Evolutionary conservation across 2,888 invertebrate species (phyloP).

Genomic region (Drosophila rubida): DNA sequence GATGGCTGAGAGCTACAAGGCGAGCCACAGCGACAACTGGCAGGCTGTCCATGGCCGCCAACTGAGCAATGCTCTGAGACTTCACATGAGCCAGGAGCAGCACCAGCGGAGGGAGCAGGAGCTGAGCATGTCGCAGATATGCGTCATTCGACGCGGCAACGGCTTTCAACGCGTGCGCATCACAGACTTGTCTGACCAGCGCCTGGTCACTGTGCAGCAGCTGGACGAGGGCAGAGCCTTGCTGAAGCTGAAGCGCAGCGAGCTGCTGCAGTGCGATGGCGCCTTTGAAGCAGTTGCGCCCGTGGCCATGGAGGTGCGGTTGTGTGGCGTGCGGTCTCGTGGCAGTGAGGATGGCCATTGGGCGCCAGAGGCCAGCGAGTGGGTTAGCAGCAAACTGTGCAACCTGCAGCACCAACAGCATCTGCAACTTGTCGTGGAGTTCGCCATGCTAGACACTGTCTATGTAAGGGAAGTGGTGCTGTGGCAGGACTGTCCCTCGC

Average conservation of each 20-base stretch:
- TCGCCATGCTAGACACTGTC: slow-evolving; percentile 32
- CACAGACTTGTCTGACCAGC: slow-evolving; percentile 25
- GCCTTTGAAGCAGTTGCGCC: slow-evolving; percentile 19
- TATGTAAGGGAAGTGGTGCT: slow-evolving; percentile 46
- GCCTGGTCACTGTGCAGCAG: slow-evolving; percentile 34
- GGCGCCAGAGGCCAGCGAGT: slow-evolving; percentile 15
- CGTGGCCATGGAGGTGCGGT: slow-evolving; percentile 50
- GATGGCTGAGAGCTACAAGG: slow-evolving; percentile 32
- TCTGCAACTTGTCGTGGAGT: slow-evolving; percentile 46
- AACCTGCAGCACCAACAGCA: slow-evolving; percentile 23
- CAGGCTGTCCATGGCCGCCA: neutral
- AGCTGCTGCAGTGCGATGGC: slow-evolving; percentile 42
- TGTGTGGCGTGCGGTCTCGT: slow-evolving; percentile 31
- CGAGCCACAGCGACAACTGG: slow-evolving; percentile 29
- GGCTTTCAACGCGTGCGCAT: slow-evolving; percentile 51
- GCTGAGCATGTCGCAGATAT: slow-evolving; percentile 34
- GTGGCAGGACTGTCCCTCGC: slow-evolving; percentile 40
- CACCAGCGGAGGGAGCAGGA: slow-evolving; percentile 2
- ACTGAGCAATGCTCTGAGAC: slow-evolving; percentile 3
- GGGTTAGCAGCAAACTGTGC: slow-evolving; percentile 19
- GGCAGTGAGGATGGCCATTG: slow-evolving; percentile 11
- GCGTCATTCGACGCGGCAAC: slow-evolving; percentile 26
- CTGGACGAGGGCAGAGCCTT: slow-evolving; percentile 52
- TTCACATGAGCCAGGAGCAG: slow-evolving; percentile 33
- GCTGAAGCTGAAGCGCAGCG: slow-evolving; percentile 10